Conservation (phyloP, 2,113 vertebrate genomes). For the Oxyruncus cristatus region DNA sequence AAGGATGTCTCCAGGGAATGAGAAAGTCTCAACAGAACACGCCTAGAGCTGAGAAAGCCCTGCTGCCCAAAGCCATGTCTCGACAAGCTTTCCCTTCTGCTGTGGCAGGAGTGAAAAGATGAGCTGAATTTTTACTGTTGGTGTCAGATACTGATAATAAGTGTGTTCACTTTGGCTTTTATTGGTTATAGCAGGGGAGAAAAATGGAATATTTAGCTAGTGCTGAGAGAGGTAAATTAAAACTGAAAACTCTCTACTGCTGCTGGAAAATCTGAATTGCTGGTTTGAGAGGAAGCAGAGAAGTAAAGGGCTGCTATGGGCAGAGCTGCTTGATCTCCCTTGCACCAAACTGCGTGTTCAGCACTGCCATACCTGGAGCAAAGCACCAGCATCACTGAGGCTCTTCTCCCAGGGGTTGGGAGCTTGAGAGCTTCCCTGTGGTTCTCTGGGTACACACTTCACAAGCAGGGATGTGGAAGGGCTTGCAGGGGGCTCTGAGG, state of each 20-base stretch:
- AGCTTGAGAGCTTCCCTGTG: fast-evolving
- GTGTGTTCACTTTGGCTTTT: not conserved
- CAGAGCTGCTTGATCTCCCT: not conserved
- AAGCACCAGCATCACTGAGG: not conserved
- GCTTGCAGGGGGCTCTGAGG: not conserved
- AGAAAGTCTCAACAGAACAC: not conserved
- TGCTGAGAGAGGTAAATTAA: not conserved
- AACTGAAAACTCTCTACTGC: not conserved
- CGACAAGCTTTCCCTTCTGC: not conserved
- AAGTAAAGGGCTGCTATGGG: not conserved
- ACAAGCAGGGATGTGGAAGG: not conserved
- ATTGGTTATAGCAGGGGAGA: not conserved
- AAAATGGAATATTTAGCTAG: not conserved
- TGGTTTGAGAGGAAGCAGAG: not conserved
- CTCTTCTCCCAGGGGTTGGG: not conserved
- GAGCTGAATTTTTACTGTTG: not conserved
- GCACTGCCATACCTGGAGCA: not conserved
- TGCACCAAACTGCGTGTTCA: fast-evolving
- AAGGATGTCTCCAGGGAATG: not conserved
- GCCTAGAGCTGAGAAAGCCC: not conserved
- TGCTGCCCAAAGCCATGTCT: not conserved
- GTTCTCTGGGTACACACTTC: not conserved
- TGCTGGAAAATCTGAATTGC: not conserved
- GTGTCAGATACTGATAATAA: not conserved
- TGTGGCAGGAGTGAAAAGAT: not conserved